Percentiles rank a stretch among this genome's conserved stretches.
These are phyloP conservation scores for Tiliacea citrago DNA, from an alignment of 2,888 invertebrate genomes.

Conservation along the genomic window DNA sequence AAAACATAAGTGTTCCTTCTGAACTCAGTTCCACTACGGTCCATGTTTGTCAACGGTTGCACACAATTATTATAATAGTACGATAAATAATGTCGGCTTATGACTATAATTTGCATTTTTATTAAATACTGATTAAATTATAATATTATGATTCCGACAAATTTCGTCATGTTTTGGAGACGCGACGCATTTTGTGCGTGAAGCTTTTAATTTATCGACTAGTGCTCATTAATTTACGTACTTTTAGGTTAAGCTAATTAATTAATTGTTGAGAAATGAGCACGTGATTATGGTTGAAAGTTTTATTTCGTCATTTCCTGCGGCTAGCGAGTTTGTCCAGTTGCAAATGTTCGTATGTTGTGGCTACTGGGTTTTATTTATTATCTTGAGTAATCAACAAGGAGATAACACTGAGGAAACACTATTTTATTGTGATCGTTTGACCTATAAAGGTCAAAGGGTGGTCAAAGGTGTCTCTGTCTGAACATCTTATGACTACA, in stretches of 20 bases:
- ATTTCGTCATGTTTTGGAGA: conserved; percentile 53
- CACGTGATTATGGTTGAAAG: conserved; percentile 49
- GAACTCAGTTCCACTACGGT: neutral
- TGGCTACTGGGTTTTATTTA: conserved; percentile 19
- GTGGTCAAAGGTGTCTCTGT: neutral
- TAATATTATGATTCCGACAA: conserved; percentile 50
- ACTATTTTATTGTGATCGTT: conserved; percentile 17
- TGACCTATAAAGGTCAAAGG: conserved; percentile 10
- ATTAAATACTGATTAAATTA: conserved; percentile 65
- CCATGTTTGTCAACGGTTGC: conserved; percentile 63
- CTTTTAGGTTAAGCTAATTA: conserved; percentile 30
- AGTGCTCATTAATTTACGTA: conserved; percentile 36
- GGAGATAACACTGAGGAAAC: conserved; percentile 15
- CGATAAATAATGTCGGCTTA: conserved; percentile 60
- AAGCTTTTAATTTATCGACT: conserved; percentile 58
- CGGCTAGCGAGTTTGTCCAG: conserved; percentile 23
- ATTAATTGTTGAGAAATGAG: conserved; percentile 54
- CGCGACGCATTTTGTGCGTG: conserved; percentile 33
- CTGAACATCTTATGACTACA: conserved; percentile 14
- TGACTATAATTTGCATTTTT: conserved; percentile 62
- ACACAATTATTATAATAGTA: conserved; percentile 58
- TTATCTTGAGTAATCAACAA: conserved; percentile 28
- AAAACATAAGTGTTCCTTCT: conserved; percentile 34
- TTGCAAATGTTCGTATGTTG: conserved; percentile 26
- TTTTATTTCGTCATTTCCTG: conserved; percentile 55